Conservation (phyloP, 2,113 vertebrate species). For the Epinephelus lanceolatus region DNA sequence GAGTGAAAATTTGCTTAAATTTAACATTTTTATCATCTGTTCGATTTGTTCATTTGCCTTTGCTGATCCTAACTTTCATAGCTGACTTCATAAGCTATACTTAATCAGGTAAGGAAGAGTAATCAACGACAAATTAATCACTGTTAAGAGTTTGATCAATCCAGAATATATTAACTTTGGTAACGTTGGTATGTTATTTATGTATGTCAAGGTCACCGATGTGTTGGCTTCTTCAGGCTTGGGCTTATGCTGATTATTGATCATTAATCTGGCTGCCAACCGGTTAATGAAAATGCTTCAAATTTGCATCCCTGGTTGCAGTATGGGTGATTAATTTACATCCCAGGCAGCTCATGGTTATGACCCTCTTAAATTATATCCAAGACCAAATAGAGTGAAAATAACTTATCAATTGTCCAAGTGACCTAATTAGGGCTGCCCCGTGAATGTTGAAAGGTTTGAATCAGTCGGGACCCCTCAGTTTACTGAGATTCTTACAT, state of each 20-base stretch:
- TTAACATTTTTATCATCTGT: neutral
- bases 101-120: neutral
- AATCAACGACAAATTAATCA: neutral
- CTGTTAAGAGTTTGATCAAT: neutral
- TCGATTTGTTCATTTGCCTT: neutral
- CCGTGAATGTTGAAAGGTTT: no score
- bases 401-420: neutral
- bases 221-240: neutral
- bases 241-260: neutral
- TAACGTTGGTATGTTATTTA: neutral
- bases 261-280: neutral
- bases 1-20: neutral
- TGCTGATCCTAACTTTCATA: neutral
- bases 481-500: no score
- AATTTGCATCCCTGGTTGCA: neutral
- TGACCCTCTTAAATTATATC: neutral
- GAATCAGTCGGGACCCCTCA: no score
- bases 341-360: neutral
- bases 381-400: neutral
- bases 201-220: neutral
- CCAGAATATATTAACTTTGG: neutral
- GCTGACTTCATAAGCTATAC: neutral
- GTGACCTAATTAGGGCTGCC: neutral
- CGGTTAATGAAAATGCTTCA: neutral
- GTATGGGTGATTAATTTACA: neutral